Evolutionary conservation across 1,140 invertebrate species (phyloP).

Genomic region (Eriosoma lanigerum): DNA sequence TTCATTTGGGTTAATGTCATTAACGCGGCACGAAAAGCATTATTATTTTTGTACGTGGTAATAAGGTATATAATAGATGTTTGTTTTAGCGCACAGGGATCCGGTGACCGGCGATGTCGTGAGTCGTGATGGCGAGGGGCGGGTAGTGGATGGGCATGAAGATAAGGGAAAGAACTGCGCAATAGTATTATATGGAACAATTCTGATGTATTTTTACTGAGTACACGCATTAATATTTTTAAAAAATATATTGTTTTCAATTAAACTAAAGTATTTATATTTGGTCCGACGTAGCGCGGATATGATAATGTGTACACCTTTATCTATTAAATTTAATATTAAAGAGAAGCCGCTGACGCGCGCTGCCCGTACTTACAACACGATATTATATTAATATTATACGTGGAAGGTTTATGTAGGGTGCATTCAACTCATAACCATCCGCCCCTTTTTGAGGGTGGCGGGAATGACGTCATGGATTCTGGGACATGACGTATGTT

Average conservation of each 20-base stretch:
- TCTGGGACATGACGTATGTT: conserved; percentile 49
- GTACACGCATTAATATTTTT: background rate
- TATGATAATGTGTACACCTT: too few relatives aligned
- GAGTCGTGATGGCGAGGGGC: background rate
- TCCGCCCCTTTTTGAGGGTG: conserved; percentile 49
- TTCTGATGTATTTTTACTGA: conserved; percentile 2
- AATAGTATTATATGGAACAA: too few relatives aligned
- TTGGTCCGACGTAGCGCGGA: too few relatives aligned
- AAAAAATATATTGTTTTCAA: background rate
- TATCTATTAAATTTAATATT: too few relatives aligned
- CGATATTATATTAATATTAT: conserved; percentile 3
- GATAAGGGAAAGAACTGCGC: background rate
- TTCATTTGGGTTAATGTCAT: background rate
- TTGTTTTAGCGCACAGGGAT: background rate
- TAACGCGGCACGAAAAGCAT: background rate
- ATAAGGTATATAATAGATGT: background rate
- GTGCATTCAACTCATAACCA: conserved; percentile 46
- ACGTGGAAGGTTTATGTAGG: conserved; percentile 34
- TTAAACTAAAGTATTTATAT: conserved; percentile 24
- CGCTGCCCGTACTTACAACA: background rate
- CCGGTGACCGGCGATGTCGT: too few relatives aligned
- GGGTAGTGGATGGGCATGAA: background rate
- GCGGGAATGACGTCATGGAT: conserved; percentile 49
- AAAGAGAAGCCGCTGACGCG: too few relatives aligned
- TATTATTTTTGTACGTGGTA: background rate